Evolutionary conservation across 2,888 invertebrate genomes (phyloP).

Genomic region (Phanerotoma sp.): DNA sequence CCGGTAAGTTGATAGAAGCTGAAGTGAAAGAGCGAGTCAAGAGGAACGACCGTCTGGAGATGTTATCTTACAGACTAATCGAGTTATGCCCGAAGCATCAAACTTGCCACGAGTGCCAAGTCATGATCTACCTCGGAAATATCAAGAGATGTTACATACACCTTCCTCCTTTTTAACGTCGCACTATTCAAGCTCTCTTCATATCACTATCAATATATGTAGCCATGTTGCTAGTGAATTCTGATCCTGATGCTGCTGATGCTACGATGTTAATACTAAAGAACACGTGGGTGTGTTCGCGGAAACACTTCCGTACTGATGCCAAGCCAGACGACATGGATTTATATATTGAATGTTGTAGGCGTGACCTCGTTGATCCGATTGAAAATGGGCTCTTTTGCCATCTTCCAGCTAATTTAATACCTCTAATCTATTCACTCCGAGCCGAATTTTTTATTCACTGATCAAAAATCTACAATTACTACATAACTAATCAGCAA

Average conservation of each 20-base stretch:
- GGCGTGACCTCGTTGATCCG: slow-evolving; percentile 32
- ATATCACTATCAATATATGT: neutral
- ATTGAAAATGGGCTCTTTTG: slow-evolving; percentile 33
- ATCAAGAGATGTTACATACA: neutral
- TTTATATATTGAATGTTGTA: slow-evolving; percentile 27
- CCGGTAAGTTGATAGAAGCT: slow-evolving; percentile 8
- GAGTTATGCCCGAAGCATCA: slow-evolving; percentile 36
- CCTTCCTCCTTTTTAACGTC: slow-evolving; percentile 8
- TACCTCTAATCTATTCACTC: neutral
- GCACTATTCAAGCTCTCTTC: neutral
- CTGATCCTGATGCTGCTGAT: neutral
- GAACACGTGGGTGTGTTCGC: slow-evolving; percentile 1
- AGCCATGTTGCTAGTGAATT: neutral
- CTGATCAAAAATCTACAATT: too few species aligned
- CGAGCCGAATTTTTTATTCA: neutral
- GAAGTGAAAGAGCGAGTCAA: slow-evolving; percentile 23
- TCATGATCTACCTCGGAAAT: slow-evolving; percentile 22
- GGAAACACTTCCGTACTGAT: slow-evolving; percentile 10
- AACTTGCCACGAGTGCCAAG: slow-evolving; percentile 25
- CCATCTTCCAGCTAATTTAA: too few species aligned
- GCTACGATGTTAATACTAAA: neutral
- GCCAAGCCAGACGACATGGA: slow-evolving; percentile 8
- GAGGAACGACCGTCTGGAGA: slow-evolving; percentile 39
- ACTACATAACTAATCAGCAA: too few species aligned
- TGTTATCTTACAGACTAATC: slow-evolving; percentile 34